These are phyloP conservation scores for Exocentrus adspersus DNA, from an alignment of 2,888 invertebrate species.

Conservation along the genomic window DNA sequence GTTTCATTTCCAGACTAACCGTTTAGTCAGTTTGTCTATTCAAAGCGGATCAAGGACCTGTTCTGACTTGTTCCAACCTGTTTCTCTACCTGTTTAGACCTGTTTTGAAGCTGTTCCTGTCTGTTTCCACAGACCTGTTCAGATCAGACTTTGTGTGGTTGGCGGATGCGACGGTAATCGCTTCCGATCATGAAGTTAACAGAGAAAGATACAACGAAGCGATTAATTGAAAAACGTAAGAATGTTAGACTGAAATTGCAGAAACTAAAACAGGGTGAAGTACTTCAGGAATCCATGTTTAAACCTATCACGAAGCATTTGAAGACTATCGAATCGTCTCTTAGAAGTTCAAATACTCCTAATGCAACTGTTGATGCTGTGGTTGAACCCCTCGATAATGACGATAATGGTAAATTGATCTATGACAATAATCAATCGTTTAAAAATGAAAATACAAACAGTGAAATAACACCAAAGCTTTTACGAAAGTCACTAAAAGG, in stretches of 20 bases:
- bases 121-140: background rate
- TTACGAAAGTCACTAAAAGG: no score
- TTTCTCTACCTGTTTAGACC: no score
- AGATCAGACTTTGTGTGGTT: background rate
- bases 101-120: background rate
- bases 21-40: no score
- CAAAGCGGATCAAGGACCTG: no score
- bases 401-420: no score
- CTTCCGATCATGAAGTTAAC: no score
- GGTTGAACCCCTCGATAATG: slow-evolving; percentile 18
- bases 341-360: background rate
- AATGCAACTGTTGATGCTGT: background rate
- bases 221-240: background rate
- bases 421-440: no score
- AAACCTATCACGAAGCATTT: background rate
- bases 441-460: background rate
- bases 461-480: background rate
- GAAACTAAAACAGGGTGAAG: background rate
- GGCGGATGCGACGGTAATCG: background rate
- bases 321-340: background rate
- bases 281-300: background rate
- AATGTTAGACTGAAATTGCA: background rate
- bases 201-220: background rate
- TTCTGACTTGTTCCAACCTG: no score
- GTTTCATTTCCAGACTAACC: background rate